phyloP scores from a whole-genome alignment of 2,113 vertebrate genomes.

The Gorilla gorilla region DNA sequence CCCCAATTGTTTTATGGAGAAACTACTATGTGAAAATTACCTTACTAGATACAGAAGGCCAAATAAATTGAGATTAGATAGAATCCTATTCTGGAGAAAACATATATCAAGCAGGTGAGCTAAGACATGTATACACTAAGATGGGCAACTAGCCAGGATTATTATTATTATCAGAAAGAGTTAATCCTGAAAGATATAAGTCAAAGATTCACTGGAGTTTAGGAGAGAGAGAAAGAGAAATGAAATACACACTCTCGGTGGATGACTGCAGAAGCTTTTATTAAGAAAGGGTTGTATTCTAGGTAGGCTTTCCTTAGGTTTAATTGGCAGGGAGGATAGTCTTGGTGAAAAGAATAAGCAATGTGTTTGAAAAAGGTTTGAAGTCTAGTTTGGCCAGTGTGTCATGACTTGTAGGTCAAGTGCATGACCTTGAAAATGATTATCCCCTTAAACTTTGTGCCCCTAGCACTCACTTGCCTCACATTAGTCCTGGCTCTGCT shows the following conservation, averaged over 20 bases:
- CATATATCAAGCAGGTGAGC: neutral
- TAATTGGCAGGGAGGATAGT: neutral
- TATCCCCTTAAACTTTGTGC: neutral
- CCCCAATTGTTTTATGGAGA: neutral
- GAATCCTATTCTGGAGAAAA: neutral
- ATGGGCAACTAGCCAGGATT: neutral
- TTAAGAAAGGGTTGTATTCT: neutral
- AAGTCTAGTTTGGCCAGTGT: neutral
- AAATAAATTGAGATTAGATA: neutral
- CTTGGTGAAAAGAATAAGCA: neutral
- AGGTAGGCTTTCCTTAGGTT: neutral
- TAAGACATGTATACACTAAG: neutral
- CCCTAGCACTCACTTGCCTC: neutral
- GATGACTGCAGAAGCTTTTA: neutral
- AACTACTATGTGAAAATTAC: neutral
- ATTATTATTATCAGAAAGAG: neutral
- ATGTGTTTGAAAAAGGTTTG: neutral
- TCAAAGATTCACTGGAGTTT: neutral
- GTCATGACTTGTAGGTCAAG: neutral
- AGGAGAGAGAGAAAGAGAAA: neutral
- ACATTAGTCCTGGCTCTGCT: rapidly evolving
- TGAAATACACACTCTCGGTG: neutral
- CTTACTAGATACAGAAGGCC: neutral
- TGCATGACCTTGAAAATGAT: neutral
- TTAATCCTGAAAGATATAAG: slow-evolving; percentile 4